Evolutionary conservation across 2,113 vertebrate genomes (phyloP), one percentile per base, ranked within the genome.

Genomic region (Ondatra zibethicus): DNA sequence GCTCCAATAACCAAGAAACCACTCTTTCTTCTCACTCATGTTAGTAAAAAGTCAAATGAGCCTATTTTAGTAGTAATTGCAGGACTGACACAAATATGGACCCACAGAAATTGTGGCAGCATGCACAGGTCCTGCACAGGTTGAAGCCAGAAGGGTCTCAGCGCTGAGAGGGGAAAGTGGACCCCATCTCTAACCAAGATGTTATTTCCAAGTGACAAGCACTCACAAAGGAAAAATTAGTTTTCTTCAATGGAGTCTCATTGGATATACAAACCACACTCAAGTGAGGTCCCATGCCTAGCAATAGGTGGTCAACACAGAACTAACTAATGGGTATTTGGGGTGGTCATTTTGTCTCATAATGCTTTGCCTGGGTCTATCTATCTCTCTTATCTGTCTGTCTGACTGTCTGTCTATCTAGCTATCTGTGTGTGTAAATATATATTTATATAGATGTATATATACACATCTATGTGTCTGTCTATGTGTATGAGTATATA

Each of bases 11-110:
- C 5, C 13, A 92, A 84, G 8, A 66, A 88, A 55, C 82, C 55
- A 55, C 85, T 77, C 58, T 95, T 14, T 84, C 66, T 93, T 17
- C 75, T 90, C 86, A 90, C 58, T 33, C 33, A 52, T 73, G 45
- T 92, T 90, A 90, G 42, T 90, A 78, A 97, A 87, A 88, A 61
- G 61, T 68, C 23, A 77, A 77, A 50, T 92, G 21, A 68, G 39
- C 84, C 90, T 76, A 73, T 73, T 85, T 94, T 80, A 82, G 42
- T 50, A 47, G 68, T 68, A 94, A 88, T 47, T 73, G 45, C 17
- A 72, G 31, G 73, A 94, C 73, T 73, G 73, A 91, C n/a, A 85
- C 45, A 75, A 23, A 52, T 10, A 52, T 50, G 21, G 36, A 52
- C 31, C 36, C 29, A 52, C 16, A 80, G 47, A 17, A 16, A 77